Evolutionary conservation across 2,797 vertebrate genomes (phyloP), one percentile per base, ranked within the genome.

Genomic region (Myotis pilosus): DNA sequence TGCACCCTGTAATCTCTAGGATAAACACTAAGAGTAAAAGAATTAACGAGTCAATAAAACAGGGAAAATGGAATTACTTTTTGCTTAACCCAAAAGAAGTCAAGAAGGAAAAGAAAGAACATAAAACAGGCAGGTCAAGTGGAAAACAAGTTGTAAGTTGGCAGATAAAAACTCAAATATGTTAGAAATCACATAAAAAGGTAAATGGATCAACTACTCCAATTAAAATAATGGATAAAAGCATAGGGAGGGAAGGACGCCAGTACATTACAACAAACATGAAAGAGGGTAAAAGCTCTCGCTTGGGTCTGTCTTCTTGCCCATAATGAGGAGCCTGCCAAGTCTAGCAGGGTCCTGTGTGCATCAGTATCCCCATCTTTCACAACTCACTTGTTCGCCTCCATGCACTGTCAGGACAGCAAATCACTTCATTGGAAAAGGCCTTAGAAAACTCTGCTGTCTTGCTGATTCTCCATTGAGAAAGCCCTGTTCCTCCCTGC

Each of bases 261-360:
- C 95, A 80, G 36, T 49, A 74, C 23, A 49, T 68, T 64, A 92
- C 51, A 94, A 94, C 85, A 30, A 36, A 57, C 85, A 87, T 2
- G 6, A 33, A 47, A 83, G 87, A 86, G 17, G 47, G 8, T 2
- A 64, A 13, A 78, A 9, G 8, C 10, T 23, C 0, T 30, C 3
- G 19, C 91, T 47, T 28, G 94, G 89, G 80, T 86, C 64, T 60
- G 44, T 47, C 71, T 53, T 2, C 20, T 0, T 97, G 97, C 96
- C 96, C 93, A 96, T 89, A 94, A 89, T 80, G 95, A 91, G 92
- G 76, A 95, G 96, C 84, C 87, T 97, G 97, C 97, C 98, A 97
- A 97, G 76, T 36, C 33, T 30, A 62, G 38, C 89, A 62, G 44
- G 83, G 66, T 41, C 91, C 91, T 82, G 53, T 36, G 57, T 38